A percentile compares a stretch with the other conserved stretches of the same genome.
These are phyloP conservation scores for Lophius piscatorius DNA, from an alignment of 2,113 vertebrate species.

Conservation along the genomic window DNA sequence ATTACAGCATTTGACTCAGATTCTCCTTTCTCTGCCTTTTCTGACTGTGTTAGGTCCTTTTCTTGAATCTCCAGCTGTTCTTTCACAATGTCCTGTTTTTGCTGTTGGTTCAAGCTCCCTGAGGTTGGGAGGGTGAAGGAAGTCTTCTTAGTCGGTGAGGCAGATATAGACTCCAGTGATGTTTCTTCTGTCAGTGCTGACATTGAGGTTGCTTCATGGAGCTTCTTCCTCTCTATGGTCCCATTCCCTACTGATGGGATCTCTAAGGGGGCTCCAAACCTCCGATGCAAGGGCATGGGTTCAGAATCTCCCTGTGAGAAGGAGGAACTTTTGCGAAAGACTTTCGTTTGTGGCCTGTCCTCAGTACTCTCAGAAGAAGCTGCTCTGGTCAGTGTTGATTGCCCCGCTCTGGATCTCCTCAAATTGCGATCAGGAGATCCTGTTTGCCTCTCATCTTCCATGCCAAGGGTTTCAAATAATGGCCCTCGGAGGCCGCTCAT, in stretches of 20 bases:
- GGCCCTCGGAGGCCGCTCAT: conserved; percentile 93
- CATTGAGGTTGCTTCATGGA: conserved; percentile 88
- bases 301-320: conserved; percentile 90
- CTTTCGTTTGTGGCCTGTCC: conserved; percentile 74
- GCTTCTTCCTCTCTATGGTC: conserved; percentile 63
- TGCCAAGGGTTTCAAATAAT: conserved; percentile 89
- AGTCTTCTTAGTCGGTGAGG: conserved; percentile 35
- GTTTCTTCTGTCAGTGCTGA: conserved; percentile 83
- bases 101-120: conserved; percentile 43
- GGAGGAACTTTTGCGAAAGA: conserved; percentile 89
- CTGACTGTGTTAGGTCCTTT: conserved; percentile 51
- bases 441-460: conserved; percentile 77
- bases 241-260: conserved; percentile 82
- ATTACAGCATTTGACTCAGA: conserved; percentile 37
- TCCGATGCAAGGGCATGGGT: conserved; percentile 86
- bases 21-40: conserved; percentile 22
- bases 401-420: conserved; percentile 71
- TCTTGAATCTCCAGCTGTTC: conserved; percentile 22
- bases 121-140: conserved; percentile 46
- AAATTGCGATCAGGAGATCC: conserved; percentile 65
- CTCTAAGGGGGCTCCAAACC: conserved; percentile 89
- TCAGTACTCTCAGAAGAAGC: conserved; percentile 85
- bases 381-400: conserved; percentile 78
- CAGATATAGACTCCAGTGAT: conserved; percentile 65
- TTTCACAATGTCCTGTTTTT: conserved; percentile 23